These are phyloP conservation scores for Agonopterix heracliana DNA, from an alignment of 2,888 invertebrate genomes.

Conservation along the genomic window DNA sequence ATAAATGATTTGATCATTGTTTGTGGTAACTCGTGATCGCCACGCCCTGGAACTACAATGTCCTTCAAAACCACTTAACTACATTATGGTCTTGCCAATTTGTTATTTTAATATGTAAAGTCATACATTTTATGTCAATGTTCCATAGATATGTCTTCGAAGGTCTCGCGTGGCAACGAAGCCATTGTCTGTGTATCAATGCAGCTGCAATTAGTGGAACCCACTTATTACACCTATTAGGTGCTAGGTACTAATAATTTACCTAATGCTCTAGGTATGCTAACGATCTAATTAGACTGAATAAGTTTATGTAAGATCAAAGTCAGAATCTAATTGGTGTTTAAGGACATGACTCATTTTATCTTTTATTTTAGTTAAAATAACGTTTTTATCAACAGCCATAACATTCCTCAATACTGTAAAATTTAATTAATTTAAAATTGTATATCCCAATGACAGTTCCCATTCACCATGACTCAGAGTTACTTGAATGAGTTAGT, in stretches of 20 bases:
- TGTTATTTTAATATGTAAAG: background rate
- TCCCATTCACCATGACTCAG: too few species aligned
- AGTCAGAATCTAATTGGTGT: constrained; percentile 4
- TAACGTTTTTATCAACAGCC: too few species aligned
- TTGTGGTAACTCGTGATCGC: constrained; percentile 54
- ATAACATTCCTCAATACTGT: too few species aligned
- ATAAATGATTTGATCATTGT: constrained; percentile 40
- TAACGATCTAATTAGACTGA: constrained; percentile 4
- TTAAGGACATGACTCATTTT: too few species aligned
- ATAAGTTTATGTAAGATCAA: background rate
- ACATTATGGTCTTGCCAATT: constrained; percentile 2
- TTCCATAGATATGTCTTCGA: constrained; percentile 30
- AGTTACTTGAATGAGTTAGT: too few species aligned
- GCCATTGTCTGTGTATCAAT: constrained; percentile 33
- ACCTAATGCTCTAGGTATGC: constrained; percentile 7
- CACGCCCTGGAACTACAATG: constrained; percentile 52
- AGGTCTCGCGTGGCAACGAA: constrained; percentile 43
- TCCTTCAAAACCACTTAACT: constrained; percentile 58
- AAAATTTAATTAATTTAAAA: too few species aligned
- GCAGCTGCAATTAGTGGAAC: constrained; percentile 39
- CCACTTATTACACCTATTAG: constrained; percentile 36
- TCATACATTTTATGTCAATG: background rate
- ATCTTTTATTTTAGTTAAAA: too few species aligned
- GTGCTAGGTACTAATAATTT: constrained; percentile 11
- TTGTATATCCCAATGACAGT: too few species aligned